Conservation (phyloP, 1,140 invertebrate species). For the Nomia melanderi region DNA sequence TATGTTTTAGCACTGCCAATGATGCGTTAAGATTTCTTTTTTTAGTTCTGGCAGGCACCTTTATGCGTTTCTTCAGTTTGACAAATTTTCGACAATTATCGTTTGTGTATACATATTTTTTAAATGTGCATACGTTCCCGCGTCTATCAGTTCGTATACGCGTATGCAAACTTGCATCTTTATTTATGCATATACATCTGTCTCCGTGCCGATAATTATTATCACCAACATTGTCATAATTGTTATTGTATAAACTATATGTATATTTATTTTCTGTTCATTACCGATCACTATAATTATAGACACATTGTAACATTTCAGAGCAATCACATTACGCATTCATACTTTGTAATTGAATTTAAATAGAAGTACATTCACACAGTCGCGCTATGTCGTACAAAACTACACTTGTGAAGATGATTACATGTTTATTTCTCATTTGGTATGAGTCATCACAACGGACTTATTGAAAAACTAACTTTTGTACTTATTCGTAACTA, state of each 20-base stretch:
- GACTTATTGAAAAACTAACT: constrained; percentile 70
- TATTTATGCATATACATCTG: constrained; percentile 51
- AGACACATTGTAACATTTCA: constrained; percentile 59
- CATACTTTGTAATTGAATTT: constrained; percentile 62
- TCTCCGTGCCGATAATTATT: constrained; percentile 61
- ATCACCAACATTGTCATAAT: constrained; percentile 57
- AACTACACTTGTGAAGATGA: constrained; percentile 59
- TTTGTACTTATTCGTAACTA: constrained; percentile 72
- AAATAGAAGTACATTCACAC: constrained; percentile 62
- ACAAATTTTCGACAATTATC: constrained; percentile 56
- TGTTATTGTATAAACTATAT: constrained; percentile 56
- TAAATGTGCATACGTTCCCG: constrained; percentile 23
- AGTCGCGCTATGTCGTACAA: constrained; percentile 45
- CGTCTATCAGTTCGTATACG: constrained; percentile 29
- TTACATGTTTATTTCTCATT: constrained; percentile 69
- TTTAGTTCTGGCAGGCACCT: constrained; percentile 47
- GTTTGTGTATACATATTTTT: constrained; percentile 34
- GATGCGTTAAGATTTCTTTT: constrained; percentile 38
- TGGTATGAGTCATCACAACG: constrained; percentile 72
- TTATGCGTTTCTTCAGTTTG: constrained; percentile 53
- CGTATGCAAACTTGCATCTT: constrained; percentile 23
- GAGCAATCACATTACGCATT: constrained; percentile 45
- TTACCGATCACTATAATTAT: constrained; percentile 66
- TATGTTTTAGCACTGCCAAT: constrained; percentile 50
- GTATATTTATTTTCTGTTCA: constrained; percentile 62